These are phyloP conservation scores for Ophion ventricosus DNA, from an alignment of 2,888 invertebrate genomes.

Conservation along the genomic window DNA sequence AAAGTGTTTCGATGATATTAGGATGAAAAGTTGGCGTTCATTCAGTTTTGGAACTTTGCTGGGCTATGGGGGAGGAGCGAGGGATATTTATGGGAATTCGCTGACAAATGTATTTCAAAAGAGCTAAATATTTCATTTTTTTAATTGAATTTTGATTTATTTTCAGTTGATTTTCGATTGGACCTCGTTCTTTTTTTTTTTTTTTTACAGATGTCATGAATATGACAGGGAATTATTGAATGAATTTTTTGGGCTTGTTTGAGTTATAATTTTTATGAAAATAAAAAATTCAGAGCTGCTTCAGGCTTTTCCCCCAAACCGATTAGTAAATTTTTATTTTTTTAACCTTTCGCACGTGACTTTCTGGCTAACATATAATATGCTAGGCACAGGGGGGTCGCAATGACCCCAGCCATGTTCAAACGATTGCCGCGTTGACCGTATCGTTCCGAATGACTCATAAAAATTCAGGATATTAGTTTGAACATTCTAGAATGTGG, in stretches of 20 bases:
- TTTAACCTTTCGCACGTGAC: too few species aligned
- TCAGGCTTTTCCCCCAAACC: neutral
- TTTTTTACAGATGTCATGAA: neutral
- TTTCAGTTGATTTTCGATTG: too few species aligned
- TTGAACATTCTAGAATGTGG: too few species aligned
- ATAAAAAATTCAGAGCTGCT: neutral
- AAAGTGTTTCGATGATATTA: conserved; percentile 25
- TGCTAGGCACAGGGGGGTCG: too few species aligned
- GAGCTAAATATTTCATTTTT: too few species aligned
- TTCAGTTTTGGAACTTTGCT: neutral
- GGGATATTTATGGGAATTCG: neutral
- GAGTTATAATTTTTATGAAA: neutral
- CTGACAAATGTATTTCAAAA: neutral
- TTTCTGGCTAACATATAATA: too few species aligned
- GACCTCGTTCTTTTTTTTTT: too few species aligned
- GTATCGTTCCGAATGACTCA: too few species aligned
- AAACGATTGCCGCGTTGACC: too few species aligned
- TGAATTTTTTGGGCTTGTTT: neutral
- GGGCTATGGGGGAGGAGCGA: neutral
- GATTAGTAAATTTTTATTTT: neutral
- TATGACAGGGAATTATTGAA: neutral
- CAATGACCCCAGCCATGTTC: too few species aligned
- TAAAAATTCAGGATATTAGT: too few species aligned
- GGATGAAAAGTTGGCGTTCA: conserved; percentile 11
- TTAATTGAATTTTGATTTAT: too few species aligned